phyloP scores from a whole-genome alignment of 2,113 vertebrate genomes.

The Gavia stellata region DNA sequence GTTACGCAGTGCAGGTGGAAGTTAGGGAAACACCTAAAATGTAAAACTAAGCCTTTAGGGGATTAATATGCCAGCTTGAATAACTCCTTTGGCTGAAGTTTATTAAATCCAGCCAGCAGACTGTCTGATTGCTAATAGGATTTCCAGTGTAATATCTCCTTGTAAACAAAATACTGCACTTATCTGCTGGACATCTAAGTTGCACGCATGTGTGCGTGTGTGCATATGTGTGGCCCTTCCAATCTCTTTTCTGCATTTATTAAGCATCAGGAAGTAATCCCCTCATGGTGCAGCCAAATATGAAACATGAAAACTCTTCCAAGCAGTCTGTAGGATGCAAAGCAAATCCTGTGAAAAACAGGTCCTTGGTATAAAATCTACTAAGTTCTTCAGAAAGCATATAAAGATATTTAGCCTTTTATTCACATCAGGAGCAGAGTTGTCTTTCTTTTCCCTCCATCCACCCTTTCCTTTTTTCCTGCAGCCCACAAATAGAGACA shows the following conservation, averaged over 20 bases:
- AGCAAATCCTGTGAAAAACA: neutral
- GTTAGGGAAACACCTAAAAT: neutral
- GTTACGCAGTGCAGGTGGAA: neutral
- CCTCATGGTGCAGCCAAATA: neutral
- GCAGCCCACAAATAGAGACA: neutral
- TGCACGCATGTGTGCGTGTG: neutral
- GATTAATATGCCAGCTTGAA: conserved; percentile 17
- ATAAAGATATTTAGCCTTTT: neutral
- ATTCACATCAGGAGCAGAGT: neutral
- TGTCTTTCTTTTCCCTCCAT: neutral
- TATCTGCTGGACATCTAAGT: conserved; percentile 49
- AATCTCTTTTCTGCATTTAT: conserved; percentile 8
- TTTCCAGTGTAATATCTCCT: conserved; percentile 56
- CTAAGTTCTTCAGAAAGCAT: neutral
- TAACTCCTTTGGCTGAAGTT: conserved; percentile 20
- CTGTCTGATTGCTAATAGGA: conserved; percentile 59
- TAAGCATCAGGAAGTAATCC: conserved; percentile 26
- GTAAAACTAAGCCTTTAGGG: neutral
- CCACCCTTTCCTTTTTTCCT: neutral
- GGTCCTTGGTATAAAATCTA: neutral
- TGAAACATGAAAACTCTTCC: neutral
- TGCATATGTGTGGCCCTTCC: neutral
- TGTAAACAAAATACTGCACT: conserved; percentile 57
- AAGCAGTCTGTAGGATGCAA: neutral
- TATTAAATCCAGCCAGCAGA: conserved; percentile 55